A percentile compares a stretch with the other conserved stretches of the same genome.
phyloP scores from a whole-genome alignment of 2,888 invertebrate genomes.

The Drosophila mimica region DNA sequence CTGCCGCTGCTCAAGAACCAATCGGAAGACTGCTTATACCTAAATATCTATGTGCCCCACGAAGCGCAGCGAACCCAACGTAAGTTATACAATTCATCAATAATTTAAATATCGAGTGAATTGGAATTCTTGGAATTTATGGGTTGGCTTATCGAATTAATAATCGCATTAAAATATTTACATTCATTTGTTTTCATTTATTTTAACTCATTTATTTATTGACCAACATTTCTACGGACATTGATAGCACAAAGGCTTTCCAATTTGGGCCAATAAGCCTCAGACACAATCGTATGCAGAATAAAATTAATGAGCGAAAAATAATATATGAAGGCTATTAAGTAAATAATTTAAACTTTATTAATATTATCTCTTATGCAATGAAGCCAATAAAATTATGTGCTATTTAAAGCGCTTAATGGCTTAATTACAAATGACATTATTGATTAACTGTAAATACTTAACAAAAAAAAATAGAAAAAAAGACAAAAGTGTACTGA shows the following conservation, averaged over 20 bases:
- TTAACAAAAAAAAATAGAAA: neutral
- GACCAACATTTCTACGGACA: neutral
- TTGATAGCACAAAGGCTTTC: neutral
- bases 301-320: neutral
- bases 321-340: neutral
- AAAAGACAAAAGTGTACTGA: neutral
- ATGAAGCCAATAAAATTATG: neutral
- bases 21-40: conserved; percentile 98
- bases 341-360: neutral
- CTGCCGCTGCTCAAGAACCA: conserved; percentile 94
- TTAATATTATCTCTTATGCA: neutral
- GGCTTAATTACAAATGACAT: conserved; percentile 4
- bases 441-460: conserved; percentile 1
- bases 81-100: conserved; percentile 60
- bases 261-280: neutral
- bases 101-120: neutral
- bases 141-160: conserved; percentile 4
- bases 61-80: conserved; percentile 82
- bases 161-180: conserved; percentile 5
- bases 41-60: conserved; percentile 97
- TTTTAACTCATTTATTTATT: neutral
- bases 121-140: conserved; percentile 1
- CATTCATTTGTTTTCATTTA: neutral
- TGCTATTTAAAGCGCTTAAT: neutral
- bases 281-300: neutral